phyloP scores from a whole-genome alignment of 2,888 invertebrate species.

The Suillia variegata region DNA sequence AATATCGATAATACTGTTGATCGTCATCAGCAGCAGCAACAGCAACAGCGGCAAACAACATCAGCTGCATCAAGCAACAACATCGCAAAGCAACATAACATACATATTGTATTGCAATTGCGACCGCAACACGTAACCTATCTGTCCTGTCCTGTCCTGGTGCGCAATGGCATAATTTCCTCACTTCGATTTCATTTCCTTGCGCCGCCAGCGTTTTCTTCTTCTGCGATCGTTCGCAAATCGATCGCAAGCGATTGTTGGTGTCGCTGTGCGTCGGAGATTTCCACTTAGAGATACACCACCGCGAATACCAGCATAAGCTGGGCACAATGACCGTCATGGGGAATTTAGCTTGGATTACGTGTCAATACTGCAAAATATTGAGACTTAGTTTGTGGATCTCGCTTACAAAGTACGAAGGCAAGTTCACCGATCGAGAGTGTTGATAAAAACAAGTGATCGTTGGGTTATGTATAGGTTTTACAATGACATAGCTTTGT shows the following conservation, averaged over 20 bases:
- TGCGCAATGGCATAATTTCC: constrained; percentile 28
- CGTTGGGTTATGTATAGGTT: too few relatives aligned
- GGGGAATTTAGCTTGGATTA: too few relatives aligned
- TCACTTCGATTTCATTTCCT: constrained; percentile 25
- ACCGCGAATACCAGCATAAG: too few relatives aligned
- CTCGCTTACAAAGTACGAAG: too few relatives aligned
- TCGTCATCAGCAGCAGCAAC: constrained; percentile 14
- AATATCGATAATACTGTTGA: constrained; percentile 15
- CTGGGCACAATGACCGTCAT: too few relatives aligned
- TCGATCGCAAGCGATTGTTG: background rate
- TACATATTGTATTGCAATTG: background rate
- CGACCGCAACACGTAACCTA: background rate
- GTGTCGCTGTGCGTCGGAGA: constrained; percentile 14
- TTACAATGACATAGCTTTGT: too few relatives aligned
- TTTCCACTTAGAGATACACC: constrained; percentile 23
- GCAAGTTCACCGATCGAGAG: too few relatives aligned
- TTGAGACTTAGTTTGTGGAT: too few relatives aligned
- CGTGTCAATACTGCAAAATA: too few relatives aligned
- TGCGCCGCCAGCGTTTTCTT: constrained; percentile 17
- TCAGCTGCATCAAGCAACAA: constrained; percentile 26
- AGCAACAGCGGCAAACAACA: constrained; percentile 16
- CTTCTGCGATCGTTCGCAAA: background rate
- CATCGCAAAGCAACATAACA: background rate
- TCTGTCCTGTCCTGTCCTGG: too few relatives aligned
- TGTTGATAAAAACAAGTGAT: too few relatives aligned